phyloP scores from a whole-genome alignment of 2,888 invertebrate species.

The Mythimna pallens region DNA sequence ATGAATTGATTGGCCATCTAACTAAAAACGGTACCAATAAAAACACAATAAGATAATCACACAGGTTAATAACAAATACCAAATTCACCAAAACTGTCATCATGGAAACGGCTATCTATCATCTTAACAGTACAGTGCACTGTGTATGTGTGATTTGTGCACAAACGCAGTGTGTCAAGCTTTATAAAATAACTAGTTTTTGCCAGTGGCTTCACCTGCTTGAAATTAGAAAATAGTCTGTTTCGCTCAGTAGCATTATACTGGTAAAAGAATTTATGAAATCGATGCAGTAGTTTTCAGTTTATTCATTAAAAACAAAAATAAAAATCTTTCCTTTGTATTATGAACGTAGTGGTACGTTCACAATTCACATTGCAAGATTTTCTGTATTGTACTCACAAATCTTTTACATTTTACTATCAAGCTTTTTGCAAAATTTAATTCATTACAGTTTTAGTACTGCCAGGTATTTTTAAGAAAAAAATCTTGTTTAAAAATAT shows the following conservation, averaged over 20 bases:
- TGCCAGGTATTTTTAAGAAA: neutral
- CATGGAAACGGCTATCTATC: conserved; percentile 41
- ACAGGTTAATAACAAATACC: conserved; percentile 46
- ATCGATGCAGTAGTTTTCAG: too few species aligned
- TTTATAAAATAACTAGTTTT: neutral
- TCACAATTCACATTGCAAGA: neutral
- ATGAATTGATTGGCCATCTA: conserved; percentile 15
- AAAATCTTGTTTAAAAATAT: neutral
- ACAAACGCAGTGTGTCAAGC: neutral
- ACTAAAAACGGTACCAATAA: conserved; percentile 14
- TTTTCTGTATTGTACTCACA: neutral
- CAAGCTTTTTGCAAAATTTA: neutral
- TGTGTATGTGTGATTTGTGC: neutral
- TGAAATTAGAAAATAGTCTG: too few species aligned
- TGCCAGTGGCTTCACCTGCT: too few species aligned
- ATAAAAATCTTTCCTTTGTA: too few species aligned
- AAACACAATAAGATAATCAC: conserved; percentile 25
- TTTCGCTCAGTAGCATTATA: too few species aligned
- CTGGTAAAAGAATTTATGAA: too few species aligned
- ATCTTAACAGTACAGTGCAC: neutral
- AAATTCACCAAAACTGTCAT: conserved; percentile 43
- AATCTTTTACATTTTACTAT: neutral
- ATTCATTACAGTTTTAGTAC: neutral
- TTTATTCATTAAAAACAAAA: too few species aligned
- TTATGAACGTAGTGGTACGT: too few species aligned